phyloP scores from a whole-genome alignment of 2,888 invertebrate species.

The Synanthedon tipuliformis region DNA sequence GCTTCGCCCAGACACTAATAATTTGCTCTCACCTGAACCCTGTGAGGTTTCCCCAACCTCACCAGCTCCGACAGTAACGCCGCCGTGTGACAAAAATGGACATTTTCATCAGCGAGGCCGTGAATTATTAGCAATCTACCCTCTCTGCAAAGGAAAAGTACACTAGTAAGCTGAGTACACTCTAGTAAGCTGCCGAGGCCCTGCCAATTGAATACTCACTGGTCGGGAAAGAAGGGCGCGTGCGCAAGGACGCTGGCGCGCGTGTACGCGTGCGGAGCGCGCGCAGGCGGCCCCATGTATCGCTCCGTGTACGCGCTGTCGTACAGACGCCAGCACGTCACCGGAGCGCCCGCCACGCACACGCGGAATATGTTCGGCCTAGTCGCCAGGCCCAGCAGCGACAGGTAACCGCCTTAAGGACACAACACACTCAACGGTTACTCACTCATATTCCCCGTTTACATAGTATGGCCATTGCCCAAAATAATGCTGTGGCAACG shows the following conservation, averaged over 20 bases:
- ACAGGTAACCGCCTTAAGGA: constrained; percentile 85
- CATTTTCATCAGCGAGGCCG: constrained; percentile 98
- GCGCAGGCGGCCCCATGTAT: constrained; percentile 78
- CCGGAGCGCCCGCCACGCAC: constrained; percentile 97
- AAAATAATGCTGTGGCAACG: too few relatives aligned
- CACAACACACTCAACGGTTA: neutral
- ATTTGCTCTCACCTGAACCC: constrained; percentile 58
- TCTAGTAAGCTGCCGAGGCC: too few relatives aligned
- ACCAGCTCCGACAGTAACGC: constrained; percentile 90
- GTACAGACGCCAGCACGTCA: constrained; percentile 96
- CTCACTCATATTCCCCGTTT: too few relatives aligned
- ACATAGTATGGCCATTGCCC: too few relatives aligned
- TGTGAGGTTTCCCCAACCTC: constrained; percentile 95
- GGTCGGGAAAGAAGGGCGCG: constrained; percentile 83
- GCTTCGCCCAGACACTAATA: too few relatives aligned
- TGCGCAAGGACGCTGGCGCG: constrained; percentile 87
- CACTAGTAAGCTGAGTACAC: too few relatives aligned
- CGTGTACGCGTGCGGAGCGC: constrained; percentile 81
- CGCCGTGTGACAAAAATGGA: constrained; percentile 97
- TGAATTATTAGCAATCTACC: constrained; percentile 94
- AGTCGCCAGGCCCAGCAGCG: constrained; percentile 93
- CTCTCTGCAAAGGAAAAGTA: constrained; percentile 71
- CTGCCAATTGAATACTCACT: constrained; percentile 67
- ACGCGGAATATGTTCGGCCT: constrained; percentile 94
- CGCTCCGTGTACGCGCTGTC: constrained; percentile 99